Base-by-base conservation (phyloP, 2,113 vertebrate species). In the Chrysochloris asiatica region DNA sequence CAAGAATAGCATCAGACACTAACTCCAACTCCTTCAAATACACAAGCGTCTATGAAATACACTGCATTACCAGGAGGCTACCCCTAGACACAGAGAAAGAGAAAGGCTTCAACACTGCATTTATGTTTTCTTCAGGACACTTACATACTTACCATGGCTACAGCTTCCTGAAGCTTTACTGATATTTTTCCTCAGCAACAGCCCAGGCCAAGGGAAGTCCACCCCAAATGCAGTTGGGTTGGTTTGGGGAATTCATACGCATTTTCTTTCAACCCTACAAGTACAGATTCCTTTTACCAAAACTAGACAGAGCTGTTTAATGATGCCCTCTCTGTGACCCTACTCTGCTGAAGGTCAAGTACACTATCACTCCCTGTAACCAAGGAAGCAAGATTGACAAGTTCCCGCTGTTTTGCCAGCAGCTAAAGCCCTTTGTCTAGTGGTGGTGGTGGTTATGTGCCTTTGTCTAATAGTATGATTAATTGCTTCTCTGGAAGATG, bases 321-420 rank as follows among this genome's bases (percentile, higher is more conserved):
- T 96, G 96, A 86, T 96, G 95, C 93, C 96, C 96, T 97, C 92
- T 97, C 83, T 79, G 73, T 96, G 94, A 98, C 95, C 97, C 96
- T 93, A 93, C 88, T 97, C 86, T 94, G 96, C 90, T 97, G 97
- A 98, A 98, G 97, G 97, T 98, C 97, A 98, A 97, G 96, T 95
- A 92, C 94, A 96, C 90, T 95, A 94, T 94, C 96, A 96, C 90
- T 96, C 96, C 96, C 86, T 93, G 97, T 97, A 97, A 98, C 97
- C 96, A 97, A 96, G 97, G 95, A 96, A 97, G 96, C 96, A 97
- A 96, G 95, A 95, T 86, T 13, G 7, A 96, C 54, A 43, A 86
- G 92, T 95, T 95, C 92, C 91, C 95, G 94, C 93, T 95, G 91
- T 95, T 96, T 86, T 82, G 75, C 96, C 93, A 97, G 95, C 91